These are phyloP conservation scores for Motacilla tschutschensis DNA, from an alignment of 2,113 vertebrate genomes.

Conservation along the genomic window DNA sequence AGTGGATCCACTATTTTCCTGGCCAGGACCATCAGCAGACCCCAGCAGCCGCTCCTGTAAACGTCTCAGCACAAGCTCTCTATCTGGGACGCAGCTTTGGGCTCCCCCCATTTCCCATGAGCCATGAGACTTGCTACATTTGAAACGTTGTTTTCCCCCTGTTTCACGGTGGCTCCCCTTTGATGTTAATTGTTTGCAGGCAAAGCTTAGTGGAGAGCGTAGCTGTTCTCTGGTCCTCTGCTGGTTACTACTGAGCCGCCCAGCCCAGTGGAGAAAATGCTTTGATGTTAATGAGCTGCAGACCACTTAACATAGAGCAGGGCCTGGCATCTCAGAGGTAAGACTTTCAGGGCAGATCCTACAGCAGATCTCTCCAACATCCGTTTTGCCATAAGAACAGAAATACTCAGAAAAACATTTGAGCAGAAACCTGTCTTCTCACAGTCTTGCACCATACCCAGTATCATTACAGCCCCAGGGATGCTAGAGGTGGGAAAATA, in stretches of 20 bases:
- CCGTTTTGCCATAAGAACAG: neutral
- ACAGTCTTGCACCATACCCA: neutral
- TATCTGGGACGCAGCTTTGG: neutral
- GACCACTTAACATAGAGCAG: neutral
- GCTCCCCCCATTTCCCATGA: neutral
- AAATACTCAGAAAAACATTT: neutral
- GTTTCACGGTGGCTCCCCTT: conserved; percentile 32
- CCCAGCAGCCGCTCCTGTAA: neutral
- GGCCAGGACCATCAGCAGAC: neutral
- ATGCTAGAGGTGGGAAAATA: neutral
- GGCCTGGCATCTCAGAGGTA: conserved; percentile 23
- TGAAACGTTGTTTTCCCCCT: neutral
- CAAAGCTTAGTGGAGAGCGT: neutral
- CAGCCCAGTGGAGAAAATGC: conserved; percentile 30
- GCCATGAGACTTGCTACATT: neutral
- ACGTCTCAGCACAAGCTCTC: neutral
- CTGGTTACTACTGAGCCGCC: conserved; percentile 23
- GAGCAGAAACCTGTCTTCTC: neutral
- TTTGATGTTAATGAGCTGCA: conserved; percentile 64
- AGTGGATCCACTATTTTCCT: neutral
- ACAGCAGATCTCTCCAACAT: conserved; percentile 24
- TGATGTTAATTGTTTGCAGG: conserved; percentile 63
- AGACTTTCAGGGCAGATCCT: conserved; percentile 16
- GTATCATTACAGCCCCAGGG: neutral
- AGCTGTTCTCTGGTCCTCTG: neutral